A percentile compares a stretch with the other conserved stretches of the same genome.
Evolutionary conservation across 1,140 invertebrate genomes (phyloP).

Genomic region (Drosophila takahashii): DNA sequence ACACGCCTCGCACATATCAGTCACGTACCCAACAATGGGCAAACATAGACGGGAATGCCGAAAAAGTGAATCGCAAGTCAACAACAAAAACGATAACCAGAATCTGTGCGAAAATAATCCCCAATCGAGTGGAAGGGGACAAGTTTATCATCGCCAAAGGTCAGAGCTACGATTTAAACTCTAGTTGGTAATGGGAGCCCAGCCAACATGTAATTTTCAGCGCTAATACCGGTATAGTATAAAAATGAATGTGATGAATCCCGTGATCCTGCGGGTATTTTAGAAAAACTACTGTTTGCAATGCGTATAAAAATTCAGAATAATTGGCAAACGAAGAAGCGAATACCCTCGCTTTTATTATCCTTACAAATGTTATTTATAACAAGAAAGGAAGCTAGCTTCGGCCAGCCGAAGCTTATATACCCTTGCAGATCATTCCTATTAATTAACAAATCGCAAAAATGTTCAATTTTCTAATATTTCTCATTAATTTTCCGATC

Average conservation of each 20-base stretch:
- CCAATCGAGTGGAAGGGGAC: neutral
- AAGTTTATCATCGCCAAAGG: neutral
- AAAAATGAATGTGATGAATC: neutral
- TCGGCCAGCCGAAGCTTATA: no score
- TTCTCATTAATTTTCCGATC: no score
- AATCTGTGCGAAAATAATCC: constrained; percentile 3
- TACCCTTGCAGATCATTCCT: no score
- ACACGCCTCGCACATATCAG: constrained; percentile 21
- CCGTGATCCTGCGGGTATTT: neutral
- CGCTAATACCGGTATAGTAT: neutral
- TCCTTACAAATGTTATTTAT: no score
- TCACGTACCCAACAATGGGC: constrained; percentile 32
- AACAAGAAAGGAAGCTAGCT: no score
- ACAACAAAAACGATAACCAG: constrained; percentile 2
- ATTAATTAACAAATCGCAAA: no score
- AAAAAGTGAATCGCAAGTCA: constrained; percentile 5
- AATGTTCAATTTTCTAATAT: no score
- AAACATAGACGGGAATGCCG: constrained; percentile 11
- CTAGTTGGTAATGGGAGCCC: neutral
- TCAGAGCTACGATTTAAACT: neutral
- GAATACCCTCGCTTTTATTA: no score
- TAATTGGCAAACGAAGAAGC: no score
- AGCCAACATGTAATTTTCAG: neutral
- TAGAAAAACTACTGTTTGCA: neutral
- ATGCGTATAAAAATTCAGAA: neutral